Percentiles rank a stretch among this genome's conserved stretches.
phyloP scores from a whole-genome alignment of 2,888 invertebrate genomes.

The Cephus pulcher region DNA sequence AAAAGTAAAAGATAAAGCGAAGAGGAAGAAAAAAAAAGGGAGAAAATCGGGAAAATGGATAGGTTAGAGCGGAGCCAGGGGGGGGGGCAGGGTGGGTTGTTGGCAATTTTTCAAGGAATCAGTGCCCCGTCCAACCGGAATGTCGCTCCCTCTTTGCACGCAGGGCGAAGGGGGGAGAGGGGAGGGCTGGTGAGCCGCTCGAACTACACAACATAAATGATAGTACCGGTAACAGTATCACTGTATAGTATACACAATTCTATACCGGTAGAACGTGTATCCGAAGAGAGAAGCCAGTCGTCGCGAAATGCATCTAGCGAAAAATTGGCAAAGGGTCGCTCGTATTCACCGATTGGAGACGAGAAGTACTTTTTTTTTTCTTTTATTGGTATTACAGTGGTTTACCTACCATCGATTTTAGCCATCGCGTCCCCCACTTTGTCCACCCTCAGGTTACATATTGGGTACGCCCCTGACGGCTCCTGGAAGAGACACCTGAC shows the following conservation, averaged over 20 bases:
- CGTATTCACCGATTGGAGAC: background rate
- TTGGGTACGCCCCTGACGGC: background rate
- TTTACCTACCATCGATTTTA: background rate
- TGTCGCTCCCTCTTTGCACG: constrained; percentile 23
- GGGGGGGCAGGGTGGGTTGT: constrained; percentile 33
- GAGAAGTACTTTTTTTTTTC: background rate
- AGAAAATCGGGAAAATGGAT: constrained; percentile 7
- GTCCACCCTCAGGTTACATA: too few relatives aligned
- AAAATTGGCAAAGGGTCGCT: background rate
- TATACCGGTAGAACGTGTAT: background rate
- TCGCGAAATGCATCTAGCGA: background rate
- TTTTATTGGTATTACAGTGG: background rate
- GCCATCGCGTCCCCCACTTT: background rate
- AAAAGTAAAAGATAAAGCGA: constrained; percentile 16
- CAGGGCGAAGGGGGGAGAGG: background rate
- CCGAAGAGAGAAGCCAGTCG: background rate
- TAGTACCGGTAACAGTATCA: background rate
- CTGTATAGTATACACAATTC: background rate
- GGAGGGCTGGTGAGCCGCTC: background rate
- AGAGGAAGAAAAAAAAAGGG: constrained; percentile 16
- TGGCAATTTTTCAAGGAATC: constrained; percentile 62
- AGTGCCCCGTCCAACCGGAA: constrained; percentile 55
- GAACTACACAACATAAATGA: background rate
- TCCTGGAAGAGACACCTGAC: background rate
- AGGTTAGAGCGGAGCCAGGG: background rate